A percentile compares a stretch with the other conserved stretches of the same genome.
These are phyloP conservation scores for Emmelina monodactyla DNA, from an alignment of 2,888 invertebrate species.

Conservation along the genomic window DNA sequence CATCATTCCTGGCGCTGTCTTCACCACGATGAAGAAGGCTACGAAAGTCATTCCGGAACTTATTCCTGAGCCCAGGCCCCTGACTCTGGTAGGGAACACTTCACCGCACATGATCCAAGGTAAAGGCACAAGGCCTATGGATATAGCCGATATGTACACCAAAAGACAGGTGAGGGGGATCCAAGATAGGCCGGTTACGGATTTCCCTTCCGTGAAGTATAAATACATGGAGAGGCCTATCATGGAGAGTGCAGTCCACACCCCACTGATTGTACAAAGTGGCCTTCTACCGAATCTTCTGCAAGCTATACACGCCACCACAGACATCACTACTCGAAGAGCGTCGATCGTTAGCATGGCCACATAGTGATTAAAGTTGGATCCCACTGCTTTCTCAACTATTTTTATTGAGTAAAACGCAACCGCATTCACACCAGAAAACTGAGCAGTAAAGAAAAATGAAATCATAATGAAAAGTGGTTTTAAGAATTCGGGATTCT, in stretches of 20 bases:
- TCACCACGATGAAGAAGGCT: conserved; percentile 72
- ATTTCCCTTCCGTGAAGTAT: conserved; percentile 31
- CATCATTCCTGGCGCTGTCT: conserved; percentile 71
- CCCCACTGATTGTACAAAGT: conserved; percentile 70
- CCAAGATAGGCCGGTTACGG: conserved; percentile 48
- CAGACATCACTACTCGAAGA: conserved; percentile 68
- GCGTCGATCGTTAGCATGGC: conserved; percentile 72
- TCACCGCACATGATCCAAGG: conserved; percentile 82
- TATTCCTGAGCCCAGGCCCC: conserved; percentile 73
- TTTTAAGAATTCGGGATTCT: conserved; percentile 60
- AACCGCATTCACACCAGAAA: conserved; percentile 76
- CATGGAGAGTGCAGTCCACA: conserved; percentile 69
- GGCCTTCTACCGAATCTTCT: conserved; percentile 69
- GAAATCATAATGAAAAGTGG: conserved; percentile 69
- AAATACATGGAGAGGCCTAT: conserved; percentile 58
- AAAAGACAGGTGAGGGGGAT: conserved; percentile 59
- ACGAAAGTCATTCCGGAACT: conserved; percentile 71
- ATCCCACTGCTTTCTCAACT: conserved; percentile 64
- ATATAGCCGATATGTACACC: conserved; percentile 66
- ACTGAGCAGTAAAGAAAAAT: conserved; percentile 73
- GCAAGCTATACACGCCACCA: conserved; percentile 69
- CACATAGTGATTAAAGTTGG: conserved; percentile 69
- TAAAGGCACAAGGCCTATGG: conserved; percentile 70
- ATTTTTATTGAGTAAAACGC: conserved; percentile 76
- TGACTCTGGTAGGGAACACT: conserved; percentile 68